Percentiles rank a stretch among this genome's conserved stretches.
phyloP scores from a whole-genome alignment of 1,140 invertebrate genomes.

The Manduca sexta region DNA sequence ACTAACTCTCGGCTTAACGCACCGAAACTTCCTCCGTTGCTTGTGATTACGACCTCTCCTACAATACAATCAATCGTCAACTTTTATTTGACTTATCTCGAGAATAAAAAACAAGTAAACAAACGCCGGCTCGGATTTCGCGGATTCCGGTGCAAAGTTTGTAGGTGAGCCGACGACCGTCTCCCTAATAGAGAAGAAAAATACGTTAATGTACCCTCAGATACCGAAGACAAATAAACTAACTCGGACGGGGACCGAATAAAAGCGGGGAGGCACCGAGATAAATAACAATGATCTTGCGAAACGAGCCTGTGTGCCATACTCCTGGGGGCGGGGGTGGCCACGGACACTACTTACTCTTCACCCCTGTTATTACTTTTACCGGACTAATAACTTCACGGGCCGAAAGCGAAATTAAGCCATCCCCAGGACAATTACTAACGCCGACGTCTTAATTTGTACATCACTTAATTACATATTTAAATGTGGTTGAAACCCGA shows the following conservation, averaged over 20 bases:
- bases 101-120: constrained; percentile 66
- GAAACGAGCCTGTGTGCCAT: constrained; percentile 23
- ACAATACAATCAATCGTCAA: constrained; percentile 69
- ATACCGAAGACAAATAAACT: constrained; percentile 70
- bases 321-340: constrained; percentile 1
- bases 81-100: constrained; percentile 66
- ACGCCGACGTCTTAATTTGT: constrained; percentile 6
- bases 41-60: constrained; percentile 49
- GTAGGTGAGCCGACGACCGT: constrained; percentile 63
- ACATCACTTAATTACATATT: constrained; percentile 12
- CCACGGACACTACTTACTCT: no score
- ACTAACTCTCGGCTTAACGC: constrained; percentile 37
- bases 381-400: no score
- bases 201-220: constrained; percentile 71
- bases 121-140: constrained; percentile 51
- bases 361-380: no score
- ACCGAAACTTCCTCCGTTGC: constrained; percentile 33
- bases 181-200: constrained; percentile 71
- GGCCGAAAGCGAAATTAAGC: no score
- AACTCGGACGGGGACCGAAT: constrained; percentile 60
- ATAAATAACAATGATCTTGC: constrained; percentile 66
- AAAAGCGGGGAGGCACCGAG: constrained; percentile 52
- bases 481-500: constrained; percentile 2
- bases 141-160: constrained; percentile 54
- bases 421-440: no score